A percentile compares a stretch with the other conserved stretches of the same genome.
Conservation (phyloP, 2,113 vertebrate genomes). For the Tetrao urogallus region DNA sequence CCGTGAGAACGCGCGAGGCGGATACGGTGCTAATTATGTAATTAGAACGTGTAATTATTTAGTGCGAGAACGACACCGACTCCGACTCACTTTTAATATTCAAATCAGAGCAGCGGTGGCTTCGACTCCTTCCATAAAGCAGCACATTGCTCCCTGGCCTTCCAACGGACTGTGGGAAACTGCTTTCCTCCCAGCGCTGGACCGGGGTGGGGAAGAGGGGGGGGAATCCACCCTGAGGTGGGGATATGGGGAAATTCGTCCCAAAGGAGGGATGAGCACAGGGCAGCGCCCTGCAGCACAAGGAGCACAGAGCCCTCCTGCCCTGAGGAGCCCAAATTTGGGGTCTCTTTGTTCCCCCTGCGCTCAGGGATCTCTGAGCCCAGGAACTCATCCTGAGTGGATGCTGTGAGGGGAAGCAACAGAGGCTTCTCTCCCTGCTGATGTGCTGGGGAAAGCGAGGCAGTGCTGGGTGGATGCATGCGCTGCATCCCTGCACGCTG, state of each 20-base stretch:
- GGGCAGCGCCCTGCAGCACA: neutral
- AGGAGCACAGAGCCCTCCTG: neutral
- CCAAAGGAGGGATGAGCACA: neutral
- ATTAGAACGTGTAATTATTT: conserved; percentile 57
- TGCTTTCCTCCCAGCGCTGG: neutral
- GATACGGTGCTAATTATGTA: conserved; percentile 48
- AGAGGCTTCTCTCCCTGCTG: neutral
- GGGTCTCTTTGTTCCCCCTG: neutral
- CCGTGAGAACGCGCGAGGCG: neutral
- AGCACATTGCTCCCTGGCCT: neutral
- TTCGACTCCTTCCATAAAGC: neutral
- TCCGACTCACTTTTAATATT: conserved; percentile 27
- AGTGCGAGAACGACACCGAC: conserved; percentile 10
- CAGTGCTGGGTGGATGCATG: neutral
- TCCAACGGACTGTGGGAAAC: neutral
- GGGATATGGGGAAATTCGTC: neutral
- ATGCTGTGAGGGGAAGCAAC: rapidly evolving
- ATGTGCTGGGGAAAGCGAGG: neutral
- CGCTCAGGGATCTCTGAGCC: neutral
- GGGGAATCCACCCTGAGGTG: neutral
- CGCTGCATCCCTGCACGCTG: neutral
- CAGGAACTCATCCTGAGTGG: rapidly evolving
- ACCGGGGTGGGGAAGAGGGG: neutral
- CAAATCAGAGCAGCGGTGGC: conserved; percentile 33
- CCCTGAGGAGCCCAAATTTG: neutral